Percentiles rank a stretch among this genome's conserved stretches.
These are phyloP conservation scores for Gymnothorax reevesii DNA, from an alignment of 2,797 vertebrate species.

Conservation along the genomic window DNA sequence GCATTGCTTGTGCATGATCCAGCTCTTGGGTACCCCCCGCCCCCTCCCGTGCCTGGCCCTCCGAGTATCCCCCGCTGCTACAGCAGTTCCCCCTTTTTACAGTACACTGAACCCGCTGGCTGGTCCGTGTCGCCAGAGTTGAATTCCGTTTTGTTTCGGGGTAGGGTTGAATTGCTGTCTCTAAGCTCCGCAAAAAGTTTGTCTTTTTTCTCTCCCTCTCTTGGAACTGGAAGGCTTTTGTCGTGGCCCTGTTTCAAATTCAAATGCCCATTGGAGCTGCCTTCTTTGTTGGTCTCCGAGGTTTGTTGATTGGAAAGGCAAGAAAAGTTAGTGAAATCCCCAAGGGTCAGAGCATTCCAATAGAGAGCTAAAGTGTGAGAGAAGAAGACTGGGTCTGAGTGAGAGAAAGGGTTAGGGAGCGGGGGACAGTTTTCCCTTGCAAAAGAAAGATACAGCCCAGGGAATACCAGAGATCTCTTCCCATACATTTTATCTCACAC, in stretches of 20 bases:
- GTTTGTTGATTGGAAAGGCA: constrained; percentile 75
- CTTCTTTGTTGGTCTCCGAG: constrained; percentile 68
- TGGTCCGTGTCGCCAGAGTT: constrained; percentile 55
- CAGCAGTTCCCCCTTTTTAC: constrained; percentile 55
- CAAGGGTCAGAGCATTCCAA: constrained; percentile 61
- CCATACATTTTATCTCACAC: constrained; percentile 59
- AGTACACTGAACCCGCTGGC: constrained; percentile 51
- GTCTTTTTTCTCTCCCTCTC: constrained; percentile 39
- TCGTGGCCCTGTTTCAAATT: constrained; percentile 75
- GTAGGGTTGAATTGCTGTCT: constrained; percentile 52
- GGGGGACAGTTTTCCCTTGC: constrained; percentile 50
- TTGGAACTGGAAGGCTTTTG: constrained; percentile 53
- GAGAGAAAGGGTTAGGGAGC: constrained; percentile 26
- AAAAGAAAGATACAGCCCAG: constrained; percentile 49
- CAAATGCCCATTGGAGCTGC: constrained; percentile 70
- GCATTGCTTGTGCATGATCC: constrained; percentile 28
- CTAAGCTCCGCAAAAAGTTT: constrained; percentile 54
- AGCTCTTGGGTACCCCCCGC: background rate
- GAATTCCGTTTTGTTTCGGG: constrained; percentile 45
- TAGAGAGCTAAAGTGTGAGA: constrained; percentile 58
- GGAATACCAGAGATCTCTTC: constrained; percentile 56
- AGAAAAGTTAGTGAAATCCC: constrained; percentile 69
- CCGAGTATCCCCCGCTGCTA: constrained; percentile 41
- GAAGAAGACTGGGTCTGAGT: constrained; percentile 37
- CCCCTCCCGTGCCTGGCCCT: background rate